phyloP scores from a whole-genome alignment of 2,797 vertebrate species.

The Peromyscus eremicus region DNA sequence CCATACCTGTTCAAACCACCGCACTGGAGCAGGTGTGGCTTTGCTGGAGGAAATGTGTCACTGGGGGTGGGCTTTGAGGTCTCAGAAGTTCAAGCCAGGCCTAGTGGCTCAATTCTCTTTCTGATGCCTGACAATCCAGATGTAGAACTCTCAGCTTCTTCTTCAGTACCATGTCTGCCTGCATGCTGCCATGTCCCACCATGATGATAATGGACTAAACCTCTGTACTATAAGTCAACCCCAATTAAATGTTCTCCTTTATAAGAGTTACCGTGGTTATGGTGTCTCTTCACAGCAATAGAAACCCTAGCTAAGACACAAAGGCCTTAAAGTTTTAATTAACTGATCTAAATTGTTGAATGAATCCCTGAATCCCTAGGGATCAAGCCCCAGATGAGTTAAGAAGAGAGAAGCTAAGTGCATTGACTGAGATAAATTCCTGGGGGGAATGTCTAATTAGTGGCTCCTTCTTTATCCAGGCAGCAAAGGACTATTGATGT shows the following conservation, averaged over 20 bases:
- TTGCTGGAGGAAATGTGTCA: not conserved
- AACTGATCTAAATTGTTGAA: conserved; percentile 78
- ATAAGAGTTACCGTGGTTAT: not conserved
- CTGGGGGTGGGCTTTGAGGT: not conserved
- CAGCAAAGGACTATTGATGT: conserved; percentile 66
- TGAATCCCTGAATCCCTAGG: conserved; percentile 68
- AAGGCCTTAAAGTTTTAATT: conserved; percentile 79
- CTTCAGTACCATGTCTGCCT: not conserved
- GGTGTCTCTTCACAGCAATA: not conserved
- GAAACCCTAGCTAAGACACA: not conserved
- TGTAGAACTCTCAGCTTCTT: not conserved
- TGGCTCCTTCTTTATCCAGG: conserved; percentile 71
- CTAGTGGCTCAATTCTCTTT: not conserved
- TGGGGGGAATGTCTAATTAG: conserved; percentile 77
- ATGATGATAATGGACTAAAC: not conserved
- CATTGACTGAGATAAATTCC: conserved; percentile 69
- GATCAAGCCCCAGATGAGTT: conserved; percentile 75
- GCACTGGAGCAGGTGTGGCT: not conserved
- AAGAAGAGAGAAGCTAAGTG: conserved; percentile 72
- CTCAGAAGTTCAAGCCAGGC: not conserved
- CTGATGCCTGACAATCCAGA: not conserved
- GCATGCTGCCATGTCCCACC: not conserved
- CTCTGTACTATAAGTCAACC: not conserved
- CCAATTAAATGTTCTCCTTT: not conserved
- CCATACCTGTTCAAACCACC: not conserved